Base-by-base conservation (phyloP, 2,113 vertebrate species). In the Marcusenius ussheri region DNA sequence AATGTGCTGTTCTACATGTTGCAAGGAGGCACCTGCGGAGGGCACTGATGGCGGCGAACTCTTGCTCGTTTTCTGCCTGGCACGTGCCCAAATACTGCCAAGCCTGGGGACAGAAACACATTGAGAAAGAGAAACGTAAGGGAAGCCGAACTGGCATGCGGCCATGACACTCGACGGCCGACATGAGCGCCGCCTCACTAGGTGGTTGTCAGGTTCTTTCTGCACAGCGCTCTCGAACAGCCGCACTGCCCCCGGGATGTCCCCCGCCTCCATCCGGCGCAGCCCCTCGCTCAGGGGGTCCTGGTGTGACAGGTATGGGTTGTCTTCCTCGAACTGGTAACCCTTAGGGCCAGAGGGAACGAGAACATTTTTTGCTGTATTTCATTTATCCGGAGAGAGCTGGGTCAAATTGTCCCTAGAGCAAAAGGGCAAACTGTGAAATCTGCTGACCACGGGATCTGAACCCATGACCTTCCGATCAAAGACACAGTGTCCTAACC, bases 81-180 rank as follows among this genome's bases (percentile, higher is more conserved):
- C 97, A 99, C 31, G 98, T 99, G 88, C 98, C 98, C 94, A 99
- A 95, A 92, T 99, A 99, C 89, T 99, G 98, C 98, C 98, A 99
- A 42, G 98, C 98, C 98, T 99, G 91, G 89, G 88, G n/a, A 49
- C 45, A 51, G 27, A 90, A 21, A 87, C 45, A 77, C 49, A 87
- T n/a, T 3, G 8, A 74, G 42, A 11, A 74, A 13, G 5, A 19
- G 62, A 50, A 88, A 89, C 35, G 70, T 90, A 4, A 31, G 35
- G 24, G 53, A 19, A 51, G 9, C 24, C 7, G 21, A 21, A 89
- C 1, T 6, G 21, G 8, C 50, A 24, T 0, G 50, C 39, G 45
- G 42, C 45, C 39, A 15, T 24, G 9, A 19, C 46, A 19, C 21
- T 15, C 7, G 42, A 62, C 5, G 6, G 50, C 4, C 21, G 42